A percentile compares a stretch with the other conserved stretches of the same genome.
phyloP scores from a whole-genome alignment of 1,140 invertebrate genomes.

The Temnothorax longispinosus region DNA sequence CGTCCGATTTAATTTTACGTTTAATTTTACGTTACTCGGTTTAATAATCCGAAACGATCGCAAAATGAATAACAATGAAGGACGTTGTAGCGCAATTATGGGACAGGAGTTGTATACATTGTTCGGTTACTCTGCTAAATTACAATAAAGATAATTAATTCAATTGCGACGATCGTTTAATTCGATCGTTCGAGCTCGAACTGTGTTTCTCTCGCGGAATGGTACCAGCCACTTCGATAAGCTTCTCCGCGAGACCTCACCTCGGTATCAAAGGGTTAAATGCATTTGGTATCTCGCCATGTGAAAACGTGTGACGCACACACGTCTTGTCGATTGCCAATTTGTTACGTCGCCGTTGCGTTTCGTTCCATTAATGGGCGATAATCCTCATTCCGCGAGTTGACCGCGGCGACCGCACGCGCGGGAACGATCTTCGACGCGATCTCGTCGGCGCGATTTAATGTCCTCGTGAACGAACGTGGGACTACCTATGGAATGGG shows the following conservation, averaged over 20 bases:
- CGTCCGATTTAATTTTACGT: not conserved
- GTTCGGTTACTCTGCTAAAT: not conserved
- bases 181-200: not conserved
- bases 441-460: not conserved
- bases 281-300: not conserved
- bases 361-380: conserved; percentile 12
- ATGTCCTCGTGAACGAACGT: not conserved
- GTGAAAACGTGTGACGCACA: conserved; percentile 17
- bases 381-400: conserved; percentile 38
- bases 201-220: not conserved
- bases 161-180: not conserved
- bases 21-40: not conserved
- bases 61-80: not conserved
- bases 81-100: not conserved
- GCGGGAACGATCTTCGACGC: not conserved
- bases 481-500: not conserved
- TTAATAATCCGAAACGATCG: not conserved
- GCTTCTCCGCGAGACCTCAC: not conserved
- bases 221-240: not conserved
- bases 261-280: conserved; percentile 16
- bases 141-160: not conserved
- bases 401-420: not conserved
- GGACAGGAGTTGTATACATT: not conserved
- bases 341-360: conserved; percentile 18
- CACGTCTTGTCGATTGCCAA: conserved; percentile 15